Percentiles rank a stretch among this genome's conserved stretches.
Evolutionary conservation across 2,888 invertebrate species (phyloP).

Genomic region (Cataglyphis cursor): DNA sequence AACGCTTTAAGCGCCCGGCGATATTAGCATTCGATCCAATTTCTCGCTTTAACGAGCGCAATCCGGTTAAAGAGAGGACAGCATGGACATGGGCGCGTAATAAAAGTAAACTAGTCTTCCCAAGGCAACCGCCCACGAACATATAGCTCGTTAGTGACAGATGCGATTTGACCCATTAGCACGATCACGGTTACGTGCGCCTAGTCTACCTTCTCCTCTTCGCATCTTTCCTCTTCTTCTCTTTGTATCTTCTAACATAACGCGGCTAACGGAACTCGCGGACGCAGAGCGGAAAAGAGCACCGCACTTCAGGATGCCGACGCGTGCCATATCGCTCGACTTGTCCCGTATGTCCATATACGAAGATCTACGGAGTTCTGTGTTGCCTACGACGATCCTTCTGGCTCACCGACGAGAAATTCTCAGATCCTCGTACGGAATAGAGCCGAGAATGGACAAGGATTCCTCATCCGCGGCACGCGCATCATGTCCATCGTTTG

Average conservation of each 20-base stretch:
- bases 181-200: conserved; percentile 71
- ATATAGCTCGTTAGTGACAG: conserved; percentile 68
- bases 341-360: conserved; percentile 78
- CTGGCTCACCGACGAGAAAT: conserved; percentile 51
- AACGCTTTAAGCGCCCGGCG: not conserved
- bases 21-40: conserved; percentile 51
- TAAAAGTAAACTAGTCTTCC: conserved; percentile 42
- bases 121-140: conserved; percentile 58
- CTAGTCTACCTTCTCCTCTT: not conserved
- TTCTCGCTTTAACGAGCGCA: conserved; percentile 51
- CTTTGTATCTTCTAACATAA: conserved; percentile 59
- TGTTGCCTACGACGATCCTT: conserved; percentile 63
- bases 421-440: conserved; percentile 31
- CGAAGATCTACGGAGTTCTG: conserved; percentile 58
- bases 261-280: conserved; percentile 77
- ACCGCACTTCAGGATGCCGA: conserved; percentile 78
- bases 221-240: conserved; percentile 24
- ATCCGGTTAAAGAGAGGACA: conserved; percentile 36
- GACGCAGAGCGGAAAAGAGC: conserved; percentile 80
- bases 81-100: conserved; percentile 1
- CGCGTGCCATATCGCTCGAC: conserved; percentile 80
- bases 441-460: not conserved
- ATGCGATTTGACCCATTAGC: conserved; percentile 81
- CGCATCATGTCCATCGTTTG: conserved; percentile 15
- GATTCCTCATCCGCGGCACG: conserved; percentile 33